A percentile compares a stretch with the other conserved stretches of the same genome.
phyloP scores from a whole-genome alignment of 1,140 invertebrate genomes.

The Achroia grisella region DNA sequence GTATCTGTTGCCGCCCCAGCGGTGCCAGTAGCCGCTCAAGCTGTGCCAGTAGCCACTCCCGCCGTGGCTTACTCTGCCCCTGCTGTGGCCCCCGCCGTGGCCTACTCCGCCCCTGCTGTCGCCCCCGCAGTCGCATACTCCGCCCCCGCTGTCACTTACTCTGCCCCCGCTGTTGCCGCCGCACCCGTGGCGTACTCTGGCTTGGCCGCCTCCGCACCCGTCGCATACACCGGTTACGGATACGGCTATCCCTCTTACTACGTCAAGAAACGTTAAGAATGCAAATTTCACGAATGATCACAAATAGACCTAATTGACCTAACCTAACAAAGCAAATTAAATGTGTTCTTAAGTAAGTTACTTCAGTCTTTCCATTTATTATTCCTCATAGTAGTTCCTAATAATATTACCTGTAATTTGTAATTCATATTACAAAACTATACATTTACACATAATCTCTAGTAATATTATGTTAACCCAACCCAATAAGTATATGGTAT shows the following conservation, averaged over 20 bases:
- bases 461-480: too few relatives aligned
- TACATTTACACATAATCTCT: too few relatives aligned
- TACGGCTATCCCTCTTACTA: neutral
- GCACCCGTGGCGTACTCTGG: neutral
- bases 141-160: neutral
- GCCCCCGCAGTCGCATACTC: neutral
- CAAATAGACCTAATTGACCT: too few relatives aligned
- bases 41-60: neutral
- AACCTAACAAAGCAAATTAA: too few relatives aligned
- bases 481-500: too few relatives aligned
- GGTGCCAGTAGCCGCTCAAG: neutral
- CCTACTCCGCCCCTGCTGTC: neutral
- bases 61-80: neutral
- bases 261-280: too few relatives aligned
- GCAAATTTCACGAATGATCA: too few relatives aligned
- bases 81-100: neutral
- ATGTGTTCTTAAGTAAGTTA: too few relatives aligned
- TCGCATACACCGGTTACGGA: neutral
- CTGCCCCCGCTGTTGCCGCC: neutral
- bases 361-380: too few relatives aligned
- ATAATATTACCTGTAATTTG: too few relatives aligned
- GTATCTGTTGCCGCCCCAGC: neutral
- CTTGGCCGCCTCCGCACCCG: neutral
- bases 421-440: too few relatives aligned
- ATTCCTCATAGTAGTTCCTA: too few relatives aligned